Percentiles rank a stretch among this genome's conserved stretches.
Evolutionary conservation across 2,888 invertebrate genomes (phyloP).

Genomic region (Pasiphila rectangulata): DNA sequence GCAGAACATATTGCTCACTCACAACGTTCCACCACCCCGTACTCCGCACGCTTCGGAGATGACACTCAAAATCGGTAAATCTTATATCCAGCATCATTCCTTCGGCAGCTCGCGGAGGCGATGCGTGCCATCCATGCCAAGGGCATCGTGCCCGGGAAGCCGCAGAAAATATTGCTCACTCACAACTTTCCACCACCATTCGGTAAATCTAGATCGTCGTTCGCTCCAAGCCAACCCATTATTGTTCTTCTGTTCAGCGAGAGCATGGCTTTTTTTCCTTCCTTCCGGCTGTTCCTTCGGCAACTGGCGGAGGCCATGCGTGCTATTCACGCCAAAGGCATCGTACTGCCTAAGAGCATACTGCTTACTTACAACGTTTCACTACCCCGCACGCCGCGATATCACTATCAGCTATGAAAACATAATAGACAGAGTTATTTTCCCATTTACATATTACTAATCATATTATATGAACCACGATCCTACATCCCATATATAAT

Average conservation of each 20-base stretch:
- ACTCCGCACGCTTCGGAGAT: conserved; percentile 91
- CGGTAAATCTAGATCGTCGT: too few relatives aligned
- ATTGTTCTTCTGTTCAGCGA: conserved; percentile 91
- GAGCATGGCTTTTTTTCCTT: too few relatives aligned
- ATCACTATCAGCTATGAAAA: too few relatives aligned
- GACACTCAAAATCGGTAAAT: conserved; percentile 94
- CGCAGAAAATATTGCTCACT: conserved; percentile 98
- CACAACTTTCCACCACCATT: conserved; percentile 84
- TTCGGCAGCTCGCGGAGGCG: conserved; percentile 89
- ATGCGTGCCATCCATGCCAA: conserved; percentile 98
- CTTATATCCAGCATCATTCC: background rate
- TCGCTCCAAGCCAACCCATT: conserved; percentile 94
- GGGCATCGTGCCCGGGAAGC: conserved; percentile 99
- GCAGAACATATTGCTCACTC: conserved; percentile 98
- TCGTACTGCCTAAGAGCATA: conserved; percentile 99
- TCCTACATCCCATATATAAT: too few relatives aligned
- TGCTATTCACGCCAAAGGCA: conserved; percentile 97
- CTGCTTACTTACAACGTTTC: conserved; percentile 91
- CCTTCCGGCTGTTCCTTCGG: conserved; percentile 94
- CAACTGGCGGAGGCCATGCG: conserved; percentile 99
- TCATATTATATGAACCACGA: too few relatives aligned
- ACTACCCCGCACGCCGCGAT: conserved; percentile 83
- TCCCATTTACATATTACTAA: too few relatives aligned
- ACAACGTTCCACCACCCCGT: conserved; percentile 82
- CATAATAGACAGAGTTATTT: too few relatives aligned